These are phyloP conservation scores for Lasaia peninsularis DNA, from an alignment of 1,140 invertebrate species.

Conservation along the genomic window DNA sequence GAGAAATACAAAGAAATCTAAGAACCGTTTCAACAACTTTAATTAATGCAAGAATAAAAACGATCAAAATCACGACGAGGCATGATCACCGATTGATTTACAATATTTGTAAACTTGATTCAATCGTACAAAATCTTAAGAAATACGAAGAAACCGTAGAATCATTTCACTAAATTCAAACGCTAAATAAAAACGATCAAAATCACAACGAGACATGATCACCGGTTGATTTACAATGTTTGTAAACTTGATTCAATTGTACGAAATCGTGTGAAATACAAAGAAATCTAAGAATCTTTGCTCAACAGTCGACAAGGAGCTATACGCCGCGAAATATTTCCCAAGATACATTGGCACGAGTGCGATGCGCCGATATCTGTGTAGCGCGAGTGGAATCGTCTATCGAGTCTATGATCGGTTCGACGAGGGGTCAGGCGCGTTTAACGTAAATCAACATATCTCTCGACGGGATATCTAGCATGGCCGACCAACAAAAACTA, in stretches of 20 bases:
- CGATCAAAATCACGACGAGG: not conserved
- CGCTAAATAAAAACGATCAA: not conserved
- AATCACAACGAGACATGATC: not conserved
- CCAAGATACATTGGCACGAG: slow-evolving; percentile 69
- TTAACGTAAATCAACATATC: slow-evolving; percentile 77
- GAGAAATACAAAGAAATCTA: slow-evolving; percentile 57
- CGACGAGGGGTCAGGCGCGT: slow-evolving; percentile 69
- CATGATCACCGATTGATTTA: slow-evolving; percentile 30
- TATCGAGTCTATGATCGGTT: slow-evolving; percentile 72
- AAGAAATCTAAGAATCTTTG: slow-evolving; percentile 64
- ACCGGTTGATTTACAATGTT: slow-evolving; percentile 41
- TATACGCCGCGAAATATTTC: slow-evolving; percentile 68
- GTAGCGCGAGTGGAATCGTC: slow-evolving; percentile 65
- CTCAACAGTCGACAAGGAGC: slow-evolving; percentile 48
- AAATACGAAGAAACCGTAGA: slow-evolving; percentile 50
- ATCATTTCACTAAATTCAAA: no score
- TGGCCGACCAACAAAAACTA: slow-evolving; percentile 65
- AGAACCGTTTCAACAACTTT: no score
- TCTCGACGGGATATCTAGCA: slow-evolving; percentile 72
- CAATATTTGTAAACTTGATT: slow-evolving; percentile 39
- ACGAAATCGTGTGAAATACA: slow-evolving; percentile 66
- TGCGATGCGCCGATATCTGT: slow-evolving; percentile 67
- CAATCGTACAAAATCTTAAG: slow-evolving; percentile 58
- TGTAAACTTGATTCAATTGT: slow-evolving; percentile 38
- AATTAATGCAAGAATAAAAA: no score